A percentile compares a stretch with the other conserved stretches of the same genome.
Conservation (phyloP, 1,140 invertebrate species). For the Drosophila grimshawi region DNA sequence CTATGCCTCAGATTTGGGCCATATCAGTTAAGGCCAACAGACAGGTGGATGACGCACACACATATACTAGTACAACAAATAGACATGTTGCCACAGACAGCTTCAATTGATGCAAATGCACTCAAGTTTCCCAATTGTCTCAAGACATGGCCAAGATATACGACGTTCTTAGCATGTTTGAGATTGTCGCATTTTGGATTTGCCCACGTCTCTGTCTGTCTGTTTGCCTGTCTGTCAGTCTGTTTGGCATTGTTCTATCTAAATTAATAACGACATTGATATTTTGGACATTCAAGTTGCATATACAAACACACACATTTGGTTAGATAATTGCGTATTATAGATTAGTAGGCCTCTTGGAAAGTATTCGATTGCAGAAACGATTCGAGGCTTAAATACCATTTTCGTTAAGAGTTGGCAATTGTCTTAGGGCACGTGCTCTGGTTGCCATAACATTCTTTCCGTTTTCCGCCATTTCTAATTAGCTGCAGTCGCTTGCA, state of each 20-base stretch:
- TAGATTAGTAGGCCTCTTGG: neutral
- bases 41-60: conserved; percentile 24
- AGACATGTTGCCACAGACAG: conserved; percentile 33
- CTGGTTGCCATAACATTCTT: conserved; percentile 37
- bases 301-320: neutral
- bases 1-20: conserved; percentile 32
- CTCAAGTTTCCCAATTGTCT: conserved; percentile 37
- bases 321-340: conserved; percentile 29
- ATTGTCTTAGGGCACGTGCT: conserved; percentile 34
- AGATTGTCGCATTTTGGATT: conserved; percentile 25
- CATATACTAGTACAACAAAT: conserved; percentile 19
- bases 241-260: neutral
- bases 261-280: conserved; percentile 36
- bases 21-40: conserved; percentile 13
- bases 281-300: conserved; percentile 17
- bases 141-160: conserved; percentile 15
- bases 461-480: conserved; percentile 28
- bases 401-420: conserved; percentile 18
- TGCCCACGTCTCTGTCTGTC: neutral
- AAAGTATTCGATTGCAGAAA: neutral
- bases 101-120: conserved; percentile 41
- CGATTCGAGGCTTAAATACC: neutral
- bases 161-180: neutral
- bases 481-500: conserved; percentile 41
- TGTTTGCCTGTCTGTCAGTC: no score